phyloP scores from a whole-genome alignment of 2,888 invertebrate genomes.

The Ernsta delagoae region DNA sequence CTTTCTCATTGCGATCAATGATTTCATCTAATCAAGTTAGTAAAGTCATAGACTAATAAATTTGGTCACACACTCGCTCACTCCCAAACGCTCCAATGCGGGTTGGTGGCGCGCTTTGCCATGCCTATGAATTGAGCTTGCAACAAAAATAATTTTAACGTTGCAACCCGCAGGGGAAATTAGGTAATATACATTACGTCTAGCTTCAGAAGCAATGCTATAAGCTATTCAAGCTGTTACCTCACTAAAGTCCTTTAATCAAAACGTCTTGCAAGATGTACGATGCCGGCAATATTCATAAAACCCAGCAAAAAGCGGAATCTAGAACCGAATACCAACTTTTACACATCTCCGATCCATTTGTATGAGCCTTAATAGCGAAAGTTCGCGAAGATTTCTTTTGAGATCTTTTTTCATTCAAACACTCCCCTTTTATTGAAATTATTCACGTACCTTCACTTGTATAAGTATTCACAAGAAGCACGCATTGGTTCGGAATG shows the following conservation, averaged over 20 bases:
- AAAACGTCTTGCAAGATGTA: not conserved
- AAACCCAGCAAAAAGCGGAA: constrained; percentile 12
- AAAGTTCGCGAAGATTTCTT: constrained; percentile 11
- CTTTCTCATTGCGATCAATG: no score
- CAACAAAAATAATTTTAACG: no score
- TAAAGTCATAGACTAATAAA: no score
- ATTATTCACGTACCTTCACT: not conserved
- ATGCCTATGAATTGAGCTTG: no score
- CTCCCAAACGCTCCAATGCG: no score
- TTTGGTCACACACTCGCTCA: no score
- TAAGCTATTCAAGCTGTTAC: constrained; percentile 2
- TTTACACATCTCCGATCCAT: constrained; percentile 8
- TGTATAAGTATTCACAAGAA: not conserved
- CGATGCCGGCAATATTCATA: constrained; percentile 9
- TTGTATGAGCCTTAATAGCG: constrained; percentile 17
- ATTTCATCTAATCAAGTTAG: no score
- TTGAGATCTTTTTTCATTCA: constrained; percentile 14
- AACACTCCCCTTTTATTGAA: constrained; percentile 12
- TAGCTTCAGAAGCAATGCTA: no score
- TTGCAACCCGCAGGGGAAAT: no score
- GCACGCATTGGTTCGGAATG: constrained; percentile 1
- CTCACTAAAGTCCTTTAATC: not conserved
- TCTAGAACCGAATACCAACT: constrained; percentile 6
- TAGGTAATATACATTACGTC: no score
- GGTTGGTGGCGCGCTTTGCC: no score